Evolutionary conservation across 2,113 vertebrate species (phyloP).

Genomic region (Origma solitaria): DNA sequence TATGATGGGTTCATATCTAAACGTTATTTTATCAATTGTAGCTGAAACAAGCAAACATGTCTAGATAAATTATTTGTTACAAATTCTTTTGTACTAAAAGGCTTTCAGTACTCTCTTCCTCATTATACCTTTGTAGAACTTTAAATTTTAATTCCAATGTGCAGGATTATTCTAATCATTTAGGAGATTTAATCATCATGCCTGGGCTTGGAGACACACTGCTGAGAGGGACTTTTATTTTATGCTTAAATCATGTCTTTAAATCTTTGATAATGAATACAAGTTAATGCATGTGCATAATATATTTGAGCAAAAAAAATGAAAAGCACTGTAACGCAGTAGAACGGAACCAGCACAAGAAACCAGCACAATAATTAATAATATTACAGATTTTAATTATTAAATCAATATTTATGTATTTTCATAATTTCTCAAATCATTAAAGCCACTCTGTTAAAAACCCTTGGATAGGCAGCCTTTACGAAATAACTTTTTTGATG

Average conservation of each 20-base stretch:
- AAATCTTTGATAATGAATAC: neutral
- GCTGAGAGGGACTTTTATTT: neutral
- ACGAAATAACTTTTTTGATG: constrained; percentile 64
- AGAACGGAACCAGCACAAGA: neutral
- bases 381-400: constrained; percentile 27
- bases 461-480: neutral
- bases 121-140: neutral
- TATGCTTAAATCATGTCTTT: neutral
- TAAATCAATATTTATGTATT: constrained; percentile 46
- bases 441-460: constrained; percentile 76
- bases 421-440: constrained; percentile 70
- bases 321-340: neutral
- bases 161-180: neutral
- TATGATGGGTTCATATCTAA: neutral
- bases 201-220: neutral
- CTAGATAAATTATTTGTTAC: constrained; percentile 31
- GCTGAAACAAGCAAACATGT: constrained; percentile 8
- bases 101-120: neutral
- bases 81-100: neutral
- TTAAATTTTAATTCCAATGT: neutral
- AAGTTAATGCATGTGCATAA: neutral
- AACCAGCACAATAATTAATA: constrained; percentile 32
- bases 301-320: neutral
- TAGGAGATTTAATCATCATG: neutral
- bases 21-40: neutral